Evolutionary conservation across 2,888 invertebrate genomes (phyloP).

Genomic region (Rhorus exstirpatorius): DNA sequence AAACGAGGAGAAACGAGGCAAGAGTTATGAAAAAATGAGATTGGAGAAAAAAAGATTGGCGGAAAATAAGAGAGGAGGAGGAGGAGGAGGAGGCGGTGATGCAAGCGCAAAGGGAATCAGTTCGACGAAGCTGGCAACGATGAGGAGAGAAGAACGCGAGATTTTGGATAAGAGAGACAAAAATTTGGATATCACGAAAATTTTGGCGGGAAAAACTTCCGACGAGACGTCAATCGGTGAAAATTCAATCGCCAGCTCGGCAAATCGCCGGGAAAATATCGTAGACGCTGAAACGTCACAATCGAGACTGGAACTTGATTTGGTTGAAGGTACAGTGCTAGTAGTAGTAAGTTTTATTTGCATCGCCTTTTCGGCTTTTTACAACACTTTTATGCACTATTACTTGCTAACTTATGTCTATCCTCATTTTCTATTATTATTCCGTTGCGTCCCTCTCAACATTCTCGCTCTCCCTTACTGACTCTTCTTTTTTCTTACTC

Average conservation of each 20-base stretch:
- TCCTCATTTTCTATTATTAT: no score
- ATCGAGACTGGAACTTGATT: conserved; percentile 58
- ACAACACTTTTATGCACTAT: no score
- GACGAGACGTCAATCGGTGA: conserved; percentile 20
- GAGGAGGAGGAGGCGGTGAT: conserved; percentile 67
- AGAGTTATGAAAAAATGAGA: conserved; percentile 85
- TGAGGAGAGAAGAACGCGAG: conserved; percentile 64
- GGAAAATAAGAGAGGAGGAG: conserved; percentile 78
- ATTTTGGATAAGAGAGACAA: conserved; percentile 76
- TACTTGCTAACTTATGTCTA: no score
- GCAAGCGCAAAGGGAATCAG: conserved; percentile 71
- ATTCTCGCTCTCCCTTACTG: no score
- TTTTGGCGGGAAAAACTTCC: conserved; percentile 5
- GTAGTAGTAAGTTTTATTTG: no score
- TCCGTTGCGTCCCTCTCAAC: no score
- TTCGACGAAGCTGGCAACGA: conserved; percentile 16
- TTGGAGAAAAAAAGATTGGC: conserved; percentile 83
- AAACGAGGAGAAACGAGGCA: conserved; percentile 85
- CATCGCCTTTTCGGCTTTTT: no score
- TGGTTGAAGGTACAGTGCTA: conserved; percentile 41
- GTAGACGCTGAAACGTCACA: conserved; percentile 39
- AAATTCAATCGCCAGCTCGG: background rate
- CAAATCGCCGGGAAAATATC: conserved; percentile 8
- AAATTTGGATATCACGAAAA: conserved; percentile 56
- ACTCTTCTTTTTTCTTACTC: no score